Percentiles rank a stretch among this genome's conserved stretches.
phyloP scores from a whole-genome alignment of 1,140 invertebrate genomes.

The Neuroterus valhalla region DNA sequence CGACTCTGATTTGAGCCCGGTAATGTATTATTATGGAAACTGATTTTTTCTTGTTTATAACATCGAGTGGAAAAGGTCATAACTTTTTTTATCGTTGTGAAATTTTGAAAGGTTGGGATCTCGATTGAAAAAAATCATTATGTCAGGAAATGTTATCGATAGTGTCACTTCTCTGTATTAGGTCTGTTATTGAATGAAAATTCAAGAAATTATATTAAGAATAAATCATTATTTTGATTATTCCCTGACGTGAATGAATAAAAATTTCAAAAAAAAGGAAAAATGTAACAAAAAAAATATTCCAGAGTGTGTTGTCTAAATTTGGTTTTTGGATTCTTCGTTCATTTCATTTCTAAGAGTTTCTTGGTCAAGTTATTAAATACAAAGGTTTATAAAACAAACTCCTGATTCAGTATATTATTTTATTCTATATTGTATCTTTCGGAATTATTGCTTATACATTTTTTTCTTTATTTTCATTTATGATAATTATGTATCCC shows the following conservation, averaged over 20 bases:
- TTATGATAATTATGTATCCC: too few species aligned
- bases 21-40: slow-evolving; percentile 40
- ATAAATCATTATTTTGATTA: neutral
- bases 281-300: too few species aligned
- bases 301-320: too few species aligned
- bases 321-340: too few species aligned
- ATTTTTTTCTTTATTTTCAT: too few species aligned
- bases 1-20: slow-evolving; percentile 52
- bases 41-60: neutral
- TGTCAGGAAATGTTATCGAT: neutral
- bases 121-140: neutral
- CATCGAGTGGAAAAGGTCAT: neutral
- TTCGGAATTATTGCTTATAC: too few species aligned
- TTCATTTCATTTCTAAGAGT: too few species aligned
- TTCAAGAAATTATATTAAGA: neutral
- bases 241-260: neutral
- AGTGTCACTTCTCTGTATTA: neutral
- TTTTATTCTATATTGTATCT: too few species aligned
- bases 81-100: neutral
- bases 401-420: too few species aligned
- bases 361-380: too few species aligned
- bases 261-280: neutral
- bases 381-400: too few species aligned
- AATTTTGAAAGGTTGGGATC: slow-evolving; percentile 3
- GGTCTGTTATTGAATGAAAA: neutral